Evolutionary conservation across 2,113 vertebrate genomes (phyloP).

Genomic region (Halichoeres trimaculatus): DNA sequence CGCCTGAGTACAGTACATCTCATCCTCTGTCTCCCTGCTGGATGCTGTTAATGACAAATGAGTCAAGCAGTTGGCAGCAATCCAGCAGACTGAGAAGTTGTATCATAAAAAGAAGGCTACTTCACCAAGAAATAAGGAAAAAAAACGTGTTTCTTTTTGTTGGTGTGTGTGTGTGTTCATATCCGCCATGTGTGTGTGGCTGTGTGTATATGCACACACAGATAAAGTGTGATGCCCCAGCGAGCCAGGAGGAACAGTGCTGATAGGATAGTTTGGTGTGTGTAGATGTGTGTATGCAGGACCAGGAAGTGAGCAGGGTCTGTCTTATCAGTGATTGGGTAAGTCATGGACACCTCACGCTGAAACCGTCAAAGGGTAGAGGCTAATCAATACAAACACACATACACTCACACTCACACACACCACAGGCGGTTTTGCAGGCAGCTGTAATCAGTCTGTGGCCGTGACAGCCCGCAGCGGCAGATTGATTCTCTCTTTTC

Average conservation of each 20-base stretch:
- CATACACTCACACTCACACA: conserved; percentile 21
- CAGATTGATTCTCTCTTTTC: conserved; percentile 58
- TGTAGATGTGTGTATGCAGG: not conserved
- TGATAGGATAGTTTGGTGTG: conserved; percentile 9
- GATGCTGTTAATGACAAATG: conserved; percentile 21
- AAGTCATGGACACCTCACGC: conserved; percentile 56
- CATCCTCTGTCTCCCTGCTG: not conserved
- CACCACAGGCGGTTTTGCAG: conserved; percentile 46
- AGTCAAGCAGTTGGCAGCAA: conserved; percentile 17
- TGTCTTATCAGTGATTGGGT: conserved; percentile 52
- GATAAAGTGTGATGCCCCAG: conserved; percentile 34
- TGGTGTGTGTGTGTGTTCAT: conserved; percentile 6
- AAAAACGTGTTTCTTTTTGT: not conserved
- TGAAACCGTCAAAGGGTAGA: conserved; percentile 47
- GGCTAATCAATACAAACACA: conserved; percentile 48
- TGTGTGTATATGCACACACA: conserved; percentile 3
- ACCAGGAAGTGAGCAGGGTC: conserved; percentile 37
- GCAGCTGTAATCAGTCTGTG: conserved; percentile 61
- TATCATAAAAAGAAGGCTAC: not conserved
- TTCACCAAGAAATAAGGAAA: too few relatives aligned
- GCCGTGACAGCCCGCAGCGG: conserved; percentile 32
- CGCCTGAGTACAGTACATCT: not conserved
- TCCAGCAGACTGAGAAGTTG: conserved; percentile 11
- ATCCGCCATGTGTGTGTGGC: not conserved
- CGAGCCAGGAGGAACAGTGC: conserved; percentile 4